Conservation (phyloP, 2,113 vertebrate genomes). For the Myiozetetes cayanensis region DNA sequence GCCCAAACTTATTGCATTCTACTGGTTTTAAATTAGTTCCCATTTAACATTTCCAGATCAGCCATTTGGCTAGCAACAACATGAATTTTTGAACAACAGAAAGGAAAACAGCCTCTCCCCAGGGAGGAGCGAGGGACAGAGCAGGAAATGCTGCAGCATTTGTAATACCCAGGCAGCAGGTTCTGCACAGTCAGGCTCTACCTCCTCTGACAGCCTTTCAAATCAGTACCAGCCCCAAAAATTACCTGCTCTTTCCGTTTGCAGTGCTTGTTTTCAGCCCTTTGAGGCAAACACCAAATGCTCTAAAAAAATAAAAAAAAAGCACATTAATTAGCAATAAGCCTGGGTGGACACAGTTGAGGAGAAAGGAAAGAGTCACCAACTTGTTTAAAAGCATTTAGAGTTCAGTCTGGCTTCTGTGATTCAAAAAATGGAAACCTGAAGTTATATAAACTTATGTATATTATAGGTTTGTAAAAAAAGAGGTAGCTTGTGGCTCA, state of each 20-base stretch:
- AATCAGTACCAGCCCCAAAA: neutral
- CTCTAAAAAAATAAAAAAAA: neutral
- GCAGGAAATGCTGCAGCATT: neutral
- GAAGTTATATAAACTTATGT: neutral
- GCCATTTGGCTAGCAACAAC: neutral
- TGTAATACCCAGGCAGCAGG: neutral
- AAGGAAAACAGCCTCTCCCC: neutral
- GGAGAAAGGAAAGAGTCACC: neutral
- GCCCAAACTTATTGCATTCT: neutral
- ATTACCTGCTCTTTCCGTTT: neutral
- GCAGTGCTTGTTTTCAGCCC: neutral
- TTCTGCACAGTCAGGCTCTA: neutral
- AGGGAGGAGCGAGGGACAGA: neutral
- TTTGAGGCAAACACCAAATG: neutral
- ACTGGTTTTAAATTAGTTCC: neutral
- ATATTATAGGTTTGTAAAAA: neutral
- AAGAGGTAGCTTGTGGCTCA: neutral
- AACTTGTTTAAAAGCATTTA: neutral
- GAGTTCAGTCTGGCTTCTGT: neutral
- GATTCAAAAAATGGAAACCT: neutral
- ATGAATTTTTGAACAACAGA: neutral
- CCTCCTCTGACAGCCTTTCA: neutral
- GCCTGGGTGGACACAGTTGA: neutral
- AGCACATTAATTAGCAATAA: neutral
- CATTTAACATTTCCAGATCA: neutral